These are phyloP conservation scores for Acromyrmex echinatior DNA, from an alignment of 1,140 invertebrate genomes.

Conservation along the genomic window DNA sequence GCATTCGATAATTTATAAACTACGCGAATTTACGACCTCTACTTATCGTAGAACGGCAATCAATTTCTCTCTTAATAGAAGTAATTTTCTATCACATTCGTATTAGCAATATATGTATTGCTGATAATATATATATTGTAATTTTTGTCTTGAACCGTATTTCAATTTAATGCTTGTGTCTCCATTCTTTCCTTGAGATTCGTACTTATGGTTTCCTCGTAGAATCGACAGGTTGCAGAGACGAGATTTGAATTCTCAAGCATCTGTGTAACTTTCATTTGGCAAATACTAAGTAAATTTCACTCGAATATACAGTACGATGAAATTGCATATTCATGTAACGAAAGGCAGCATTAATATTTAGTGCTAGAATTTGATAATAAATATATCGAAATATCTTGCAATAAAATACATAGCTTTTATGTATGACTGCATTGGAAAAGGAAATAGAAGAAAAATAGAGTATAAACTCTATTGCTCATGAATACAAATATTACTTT, in stretches of 20 bases:
- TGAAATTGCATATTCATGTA: conserved; percentile 44
- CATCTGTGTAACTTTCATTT: conserved; percentile 60
- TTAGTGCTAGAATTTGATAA: conserved; percentile 16
- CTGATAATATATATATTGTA: background rate
- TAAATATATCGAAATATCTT: background rate
- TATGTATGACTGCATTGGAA: background rate
- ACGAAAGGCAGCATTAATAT: background rate
- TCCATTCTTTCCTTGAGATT: conserved; percentile 30
- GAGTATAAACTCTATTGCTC: background rate
- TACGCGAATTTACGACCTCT: conserved; percentile 1
- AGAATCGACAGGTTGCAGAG: conserved; percentile 37
- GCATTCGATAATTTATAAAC: background rate
- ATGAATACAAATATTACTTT: background rate
- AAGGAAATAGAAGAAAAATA: background rate
- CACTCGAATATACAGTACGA: background rate
- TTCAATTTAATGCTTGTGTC: conserved; percentile 6
- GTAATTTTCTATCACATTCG: background rate
- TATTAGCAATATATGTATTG: background rate
- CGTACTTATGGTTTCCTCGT: background rate
- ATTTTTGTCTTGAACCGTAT: conserved; percentile 20
- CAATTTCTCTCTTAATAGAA: conserved; percentile 21
- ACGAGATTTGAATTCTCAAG: conserved; percentile 41
- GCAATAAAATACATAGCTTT: no score
- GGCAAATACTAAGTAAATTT: conserved; percentile 33
- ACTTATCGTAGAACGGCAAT: conserved; percentile 9